Evolutionary conservation across 2,113 vertebrate species (phyloP).

Genomic region (Protobothrops flavoviridis): DNA sequence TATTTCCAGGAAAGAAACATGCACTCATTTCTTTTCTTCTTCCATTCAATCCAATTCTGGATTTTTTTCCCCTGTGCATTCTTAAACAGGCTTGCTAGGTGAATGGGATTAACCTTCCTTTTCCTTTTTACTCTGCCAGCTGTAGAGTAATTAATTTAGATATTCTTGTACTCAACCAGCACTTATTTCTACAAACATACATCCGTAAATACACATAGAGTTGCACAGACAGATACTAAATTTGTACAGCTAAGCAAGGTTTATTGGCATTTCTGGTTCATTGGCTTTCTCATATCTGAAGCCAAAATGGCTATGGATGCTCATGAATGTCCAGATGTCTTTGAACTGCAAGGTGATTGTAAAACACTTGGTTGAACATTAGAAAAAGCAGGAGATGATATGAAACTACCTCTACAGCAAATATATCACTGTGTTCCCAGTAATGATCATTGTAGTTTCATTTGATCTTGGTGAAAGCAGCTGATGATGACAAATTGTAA

Average conservation of each 20-base stretch:
- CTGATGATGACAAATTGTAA: not conserved
- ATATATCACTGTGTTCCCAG: not conserved
- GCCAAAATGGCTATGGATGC: too few species aligned
- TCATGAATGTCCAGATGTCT: not conserved
- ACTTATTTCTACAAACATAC: not conserved
- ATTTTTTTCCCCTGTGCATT: not conserved
- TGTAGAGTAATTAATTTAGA: not conserved
- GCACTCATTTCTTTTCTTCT: not conserved
- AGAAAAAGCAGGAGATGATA: not conserved
- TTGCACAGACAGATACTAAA: not conserved
- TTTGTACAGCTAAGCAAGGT: not conserved
- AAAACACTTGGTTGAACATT: not conserved
- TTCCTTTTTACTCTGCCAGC: not conserved
- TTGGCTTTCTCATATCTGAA: not conserved
- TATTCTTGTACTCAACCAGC: not conserved
- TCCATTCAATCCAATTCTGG: not conserved
- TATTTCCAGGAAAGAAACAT: not conserved
- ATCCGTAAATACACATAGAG: not conserved
- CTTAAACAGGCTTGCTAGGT: not conserved
- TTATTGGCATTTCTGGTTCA: not conserved
- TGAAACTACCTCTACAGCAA: not conserved
- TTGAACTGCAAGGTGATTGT: not conserved
- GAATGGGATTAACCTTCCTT: not conserved
- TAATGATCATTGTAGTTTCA: not conserved
- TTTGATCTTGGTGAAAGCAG: not conserved